Evolutionary conservation across 2,113 vertebrate species (phyloP).

Genomic region (Ancistrus triradiatus): DNA sequence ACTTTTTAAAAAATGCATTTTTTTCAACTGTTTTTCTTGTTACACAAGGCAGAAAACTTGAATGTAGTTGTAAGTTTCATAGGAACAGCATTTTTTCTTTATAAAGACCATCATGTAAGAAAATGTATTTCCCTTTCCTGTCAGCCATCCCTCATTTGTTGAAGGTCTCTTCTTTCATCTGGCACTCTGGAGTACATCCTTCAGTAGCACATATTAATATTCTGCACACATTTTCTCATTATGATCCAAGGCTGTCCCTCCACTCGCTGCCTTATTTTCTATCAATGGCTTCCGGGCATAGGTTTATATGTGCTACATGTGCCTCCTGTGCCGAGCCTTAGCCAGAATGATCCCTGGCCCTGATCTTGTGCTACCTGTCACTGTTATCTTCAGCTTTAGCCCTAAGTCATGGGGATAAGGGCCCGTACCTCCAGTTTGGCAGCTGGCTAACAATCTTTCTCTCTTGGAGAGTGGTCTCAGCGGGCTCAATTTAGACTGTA

Average conservation of each 20-base stretch:
- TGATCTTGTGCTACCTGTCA: slow-evolving; percentile 59
- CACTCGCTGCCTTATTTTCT: slow-evolving; percentile 15
- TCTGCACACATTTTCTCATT: slow-evolving; percentile 32
- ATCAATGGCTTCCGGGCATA: slow-evolving; percentile 25
- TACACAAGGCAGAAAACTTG: no score
- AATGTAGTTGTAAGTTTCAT: no score
- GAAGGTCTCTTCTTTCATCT: slow-evolving; percentile 32
- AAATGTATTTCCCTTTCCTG: no score
- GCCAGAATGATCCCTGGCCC: slow-evolving; percentile 31
- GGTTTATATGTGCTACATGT: slow-evolving; percentile 25
- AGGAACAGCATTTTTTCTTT: no score
- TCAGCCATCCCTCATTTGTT: slow-evolving; percentile 24
- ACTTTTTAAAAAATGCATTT: no score
- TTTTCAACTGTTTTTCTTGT: no score
- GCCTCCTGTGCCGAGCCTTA: slow-evolving; percentile 12
- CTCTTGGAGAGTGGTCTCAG: slow-evolving; percentile 66
- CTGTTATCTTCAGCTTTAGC: slow-evolving; percentile 66
- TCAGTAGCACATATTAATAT: slow-evolving; percentile 35
- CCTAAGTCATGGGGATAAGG: slow-evolving; percentile 53
- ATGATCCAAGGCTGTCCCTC: slow-evolving; percentile 26
- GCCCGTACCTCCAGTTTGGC: slow-evolving; percentile 44
- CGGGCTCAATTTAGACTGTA: slow-evolving; percentile 72
- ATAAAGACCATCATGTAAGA: no score
- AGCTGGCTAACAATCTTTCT: slow-evolving; percentile 62
- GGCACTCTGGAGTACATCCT: slow-evolving; percentile 15